phyloP scores from a whole-genome alignment of 2,888 invertebrate genomes.

The Rotaria magnacalcarata region DNA sequence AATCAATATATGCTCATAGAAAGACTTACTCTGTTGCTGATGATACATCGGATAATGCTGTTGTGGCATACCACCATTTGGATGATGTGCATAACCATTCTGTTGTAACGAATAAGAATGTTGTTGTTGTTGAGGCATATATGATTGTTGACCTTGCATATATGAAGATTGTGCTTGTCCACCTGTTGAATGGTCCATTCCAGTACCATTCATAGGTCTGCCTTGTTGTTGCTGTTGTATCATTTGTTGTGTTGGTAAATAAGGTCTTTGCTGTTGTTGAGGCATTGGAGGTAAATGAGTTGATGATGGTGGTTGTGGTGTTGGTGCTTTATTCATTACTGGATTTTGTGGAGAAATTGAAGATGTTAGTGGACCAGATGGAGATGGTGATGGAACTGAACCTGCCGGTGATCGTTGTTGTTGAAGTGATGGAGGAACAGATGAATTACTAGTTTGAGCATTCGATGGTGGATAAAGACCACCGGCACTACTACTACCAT shows the following conservation, averaged over 20 bases:
- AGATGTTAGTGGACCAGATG: background rate
- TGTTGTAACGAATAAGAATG: too few relatives aligned
- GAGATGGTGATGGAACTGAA: background rate
- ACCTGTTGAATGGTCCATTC: background rate
- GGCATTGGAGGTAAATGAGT: background rate
- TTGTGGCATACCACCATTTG: conserved; percentile 1
- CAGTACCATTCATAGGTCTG: too few relatives aligned
- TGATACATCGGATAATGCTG: background rate
- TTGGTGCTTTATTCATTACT: conserved; percentile 12
- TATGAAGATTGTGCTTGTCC: background rate
- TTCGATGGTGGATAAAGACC: too few relatives aligned
- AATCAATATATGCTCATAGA: too few relatives aligned
- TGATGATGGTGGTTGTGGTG: conserved; percentile 18
- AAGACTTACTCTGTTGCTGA: background rate
- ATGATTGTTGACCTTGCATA: background rate
- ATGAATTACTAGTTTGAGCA: too few relatives aligned
- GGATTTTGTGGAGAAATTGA: background rate
- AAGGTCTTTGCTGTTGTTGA: background rate
- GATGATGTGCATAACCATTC: background rate
- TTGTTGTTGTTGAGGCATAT: too few relatives aligned
- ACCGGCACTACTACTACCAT: background rate
- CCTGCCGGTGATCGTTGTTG: background rate
- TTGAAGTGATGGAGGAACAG: background rate
- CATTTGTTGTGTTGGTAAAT: background rate
- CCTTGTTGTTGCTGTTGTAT: background rate